phyloP scores from a whole-genome alignment of 2,888 invertebrate genomes.

The Cheilosia scutellata region DNA sequence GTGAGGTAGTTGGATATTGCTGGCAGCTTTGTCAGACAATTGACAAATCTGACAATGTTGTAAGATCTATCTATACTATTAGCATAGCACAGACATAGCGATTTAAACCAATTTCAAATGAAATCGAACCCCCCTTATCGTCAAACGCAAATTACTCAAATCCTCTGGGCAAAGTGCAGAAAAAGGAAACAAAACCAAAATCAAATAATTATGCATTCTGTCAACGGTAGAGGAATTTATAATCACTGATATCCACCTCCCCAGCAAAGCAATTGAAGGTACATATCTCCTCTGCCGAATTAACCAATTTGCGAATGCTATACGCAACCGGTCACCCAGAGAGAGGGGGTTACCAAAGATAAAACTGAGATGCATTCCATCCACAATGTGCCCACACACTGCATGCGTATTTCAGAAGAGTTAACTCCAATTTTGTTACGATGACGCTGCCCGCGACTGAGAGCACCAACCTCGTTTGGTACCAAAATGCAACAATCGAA shows the following conservation, averaged over 20 bases:
- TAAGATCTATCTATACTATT: no score
- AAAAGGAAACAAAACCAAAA: slow-evolving; percentile 4
- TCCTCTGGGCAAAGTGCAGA: background rate
- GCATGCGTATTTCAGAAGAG: slow-evolving; percentile 70
- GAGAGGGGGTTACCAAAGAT: slow-evolving; percentile 37
- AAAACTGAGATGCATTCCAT: slow-evolving; percentile 65
- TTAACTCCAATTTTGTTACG: slow-evolving; percentile 46
- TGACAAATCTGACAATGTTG: no score
- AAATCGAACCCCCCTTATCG: background rate
- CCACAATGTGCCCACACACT: slow-evolving; percentile 67
- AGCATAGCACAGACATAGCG: no score
- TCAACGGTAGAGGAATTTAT: slow-evolving; percentile 65
- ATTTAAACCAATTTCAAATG: background rate
- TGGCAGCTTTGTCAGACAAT: no score
- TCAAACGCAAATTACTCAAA: background rate
- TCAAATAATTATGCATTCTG: slow-evolving; percentile 64
- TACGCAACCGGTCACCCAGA: slow-evolving; percentile 17
- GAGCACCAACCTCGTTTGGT: slow-evolving; percentile 48
- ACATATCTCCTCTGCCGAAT: slow-evolving; percentile 22
- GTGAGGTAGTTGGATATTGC: no score
- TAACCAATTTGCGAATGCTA: slow-evolving; percentile 61
- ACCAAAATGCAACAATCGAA: slow-evolving; percentile 59
- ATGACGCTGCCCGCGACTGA: slow-evolving; percentile 15
- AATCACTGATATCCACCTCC: slow-evolving; percentile 65
- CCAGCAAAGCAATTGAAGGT: slow-evolving; percentile 43